Base-by-base conservation (phyloP, 2,113 vertebrate species). In the Microcebus griseorufus region DNA sequence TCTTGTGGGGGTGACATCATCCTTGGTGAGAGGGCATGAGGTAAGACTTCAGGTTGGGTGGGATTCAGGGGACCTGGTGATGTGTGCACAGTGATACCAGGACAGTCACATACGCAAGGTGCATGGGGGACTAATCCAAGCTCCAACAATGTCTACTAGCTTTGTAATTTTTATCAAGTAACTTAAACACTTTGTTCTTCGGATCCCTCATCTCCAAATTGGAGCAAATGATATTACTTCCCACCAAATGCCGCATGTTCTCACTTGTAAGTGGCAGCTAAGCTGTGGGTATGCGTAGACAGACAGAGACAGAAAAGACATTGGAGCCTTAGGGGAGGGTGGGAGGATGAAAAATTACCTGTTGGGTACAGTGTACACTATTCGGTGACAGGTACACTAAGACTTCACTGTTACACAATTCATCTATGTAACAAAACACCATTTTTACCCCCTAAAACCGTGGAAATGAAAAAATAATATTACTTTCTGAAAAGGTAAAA, bases 61-160 rank as follows among this genome's bases (percentile, higher is more conserved):
- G 53, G 37, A 80, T 65, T 79, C 64, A 81, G 1, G 32, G 70
- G 37, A n/a, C 9, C 53, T n/a, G 5, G 16, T 45, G 32, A 17
- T 2, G 0, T 32, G 23, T 25, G 13, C 11, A n/a, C 14, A 13
- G n/a, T 23, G 29, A 60, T 2, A 5, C 8, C 12, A 22, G 37
- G 5, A 18, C 14, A 11, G 0, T 23, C 39, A 27, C 51, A 14
- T 6, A 81, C 37, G 67, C 9, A 17, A 65, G 5, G 29, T 23
- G 3, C 16, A 1, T 0, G 17, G 34, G 9, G 25, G 25, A 6
- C 62, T 53, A 37, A 37, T 29, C 55, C 32, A 12, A 45, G 3
- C 9, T 13, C n/a, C 39, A 72, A 0, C 4, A 13, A 70, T 64
- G 48, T 13, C 48, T 39, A 37, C 55, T 39, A n/a, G 25, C 37